Base-by-base conservation (phyloP, 2,113 vertebrate genomes). In the Taurulus bubalis region DNA sequence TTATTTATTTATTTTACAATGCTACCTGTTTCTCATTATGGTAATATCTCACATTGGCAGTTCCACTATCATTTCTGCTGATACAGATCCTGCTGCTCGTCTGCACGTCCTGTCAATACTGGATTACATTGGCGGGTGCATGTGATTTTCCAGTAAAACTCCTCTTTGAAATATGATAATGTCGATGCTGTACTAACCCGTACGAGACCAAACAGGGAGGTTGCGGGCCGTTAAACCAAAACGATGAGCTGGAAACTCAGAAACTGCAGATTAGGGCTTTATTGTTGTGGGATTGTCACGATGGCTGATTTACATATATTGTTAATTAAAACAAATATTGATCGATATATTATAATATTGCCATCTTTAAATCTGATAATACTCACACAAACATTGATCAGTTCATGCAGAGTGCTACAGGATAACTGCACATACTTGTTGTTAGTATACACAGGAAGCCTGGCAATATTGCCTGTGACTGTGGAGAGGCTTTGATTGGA, bases 1-100 rank as follows among this genome's bases (percentile, higher is more conserved):
- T 58, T 45, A 72, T 72, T 56, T 71, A 30, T 16, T 38, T 26
- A 26, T 69, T 32, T 42, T 73, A 34, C 59, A 45, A 59, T 80
- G 30, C 70, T 80, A 15, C 40, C 63, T 26, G 26, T 8, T 60
- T 74, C 70, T 74, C 63, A 49, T 67, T 60, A 64, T 64, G 24
- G 49, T 32, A 20, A 63, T 73, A 77, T 73, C 30, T 69, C 45
- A 62, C n/a, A 60, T 6, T 56, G 34, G 45, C 42, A 63, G 56
- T 18, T 47, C 42, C 55, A 62, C 8, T 49, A 16, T 40, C 30
- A 49, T 38, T 59, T 14, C 1, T 11, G 2, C n/a, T 20, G 9
- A 20, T 38, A 36, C 32, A 9, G 12, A 36, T 12, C 38, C 63
- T 62, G 66, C 75, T 60, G 42, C 51, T 62, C 42, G 14, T 55